These are phyloP conservation scores for Cheilosia impressa DNA, from an alignment of 2,888 invertebrate genomes.

Conservation along the genomic window DNA sequence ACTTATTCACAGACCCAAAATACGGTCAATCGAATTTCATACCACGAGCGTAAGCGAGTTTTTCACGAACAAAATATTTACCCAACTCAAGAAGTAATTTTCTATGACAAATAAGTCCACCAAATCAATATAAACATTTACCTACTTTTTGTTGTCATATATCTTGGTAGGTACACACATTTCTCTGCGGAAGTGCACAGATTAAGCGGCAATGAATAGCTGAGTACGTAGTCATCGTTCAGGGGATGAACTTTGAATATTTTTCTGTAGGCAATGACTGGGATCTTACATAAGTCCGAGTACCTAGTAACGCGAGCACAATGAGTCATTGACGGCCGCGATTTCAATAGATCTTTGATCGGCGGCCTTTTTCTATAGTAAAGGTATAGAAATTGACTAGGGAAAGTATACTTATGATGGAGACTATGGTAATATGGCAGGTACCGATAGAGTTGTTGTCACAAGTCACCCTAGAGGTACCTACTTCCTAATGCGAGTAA, in stretches of 20 bases:
- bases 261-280: background rate
- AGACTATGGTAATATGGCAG: no score
- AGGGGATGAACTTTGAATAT: background rate
- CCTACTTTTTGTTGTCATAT: background rate
- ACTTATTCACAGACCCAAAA: no score
- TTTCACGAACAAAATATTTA: background rate
- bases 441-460: no score
- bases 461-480: no score
- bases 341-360: background rate
- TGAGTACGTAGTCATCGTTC: background rate
- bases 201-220: background rate
- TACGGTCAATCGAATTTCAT: background rate
- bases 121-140: background rate
- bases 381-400: no score
- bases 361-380: background rate
- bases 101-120: background rate
- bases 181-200: background rate
- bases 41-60: background rate
- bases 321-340: background rate
- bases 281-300: background rate
- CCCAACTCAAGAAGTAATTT: background rate
- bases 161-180: no score
- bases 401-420: no score
- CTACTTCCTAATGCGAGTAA: no score
- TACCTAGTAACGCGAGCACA: background rate